phyloP scores from a whole-genome alignment of 2,797 vertebrate genomes.

The Vespertilio murinus region DNA sequence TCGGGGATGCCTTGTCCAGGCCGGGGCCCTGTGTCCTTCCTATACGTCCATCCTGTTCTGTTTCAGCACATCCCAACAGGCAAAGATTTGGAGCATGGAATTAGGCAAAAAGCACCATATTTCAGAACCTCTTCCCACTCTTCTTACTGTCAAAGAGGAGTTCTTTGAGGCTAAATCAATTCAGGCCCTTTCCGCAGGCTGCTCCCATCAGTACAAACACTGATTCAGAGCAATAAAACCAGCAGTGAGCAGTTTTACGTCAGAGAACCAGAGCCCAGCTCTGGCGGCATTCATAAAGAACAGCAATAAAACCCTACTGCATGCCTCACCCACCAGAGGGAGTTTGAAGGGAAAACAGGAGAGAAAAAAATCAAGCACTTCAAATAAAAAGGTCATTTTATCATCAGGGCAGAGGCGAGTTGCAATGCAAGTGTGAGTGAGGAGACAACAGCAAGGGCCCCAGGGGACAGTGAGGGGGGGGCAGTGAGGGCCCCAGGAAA shows the following conservation, averaged over 20 bases:
- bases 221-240: constrained; percentile 75
- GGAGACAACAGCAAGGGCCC: background rate
- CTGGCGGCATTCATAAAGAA: constrained; percentile 61
- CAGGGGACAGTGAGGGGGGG: background rate
- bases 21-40: background rate
- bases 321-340: constrained; percentile 51
- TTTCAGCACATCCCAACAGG: constrained; percentile 32
- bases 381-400: background rate
- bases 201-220: constrained; percentile 72
- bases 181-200: constrained; percentile 67
- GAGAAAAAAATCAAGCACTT: background rate
- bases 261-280: constrained; percentile 70
- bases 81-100: background rate
- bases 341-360: background rate
- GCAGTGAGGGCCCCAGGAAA: background rate
- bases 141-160: constrained; percentile 52
- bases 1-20: accelerated
- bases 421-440: background rate
- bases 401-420: background rate
- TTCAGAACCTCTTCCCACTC: constrained; percentile 5
- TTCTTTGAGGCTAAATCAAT: constrained; percentile 41
- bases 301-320: constrained; percentile 57
- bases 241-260: constrained; percentile 70
- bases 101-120: background rate
- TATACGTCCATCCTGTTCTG: accelerated